phyloP scores from a whole-genome alignment of 2,888 invertebrate species.

The Standfussiana lucernea region DNA sequence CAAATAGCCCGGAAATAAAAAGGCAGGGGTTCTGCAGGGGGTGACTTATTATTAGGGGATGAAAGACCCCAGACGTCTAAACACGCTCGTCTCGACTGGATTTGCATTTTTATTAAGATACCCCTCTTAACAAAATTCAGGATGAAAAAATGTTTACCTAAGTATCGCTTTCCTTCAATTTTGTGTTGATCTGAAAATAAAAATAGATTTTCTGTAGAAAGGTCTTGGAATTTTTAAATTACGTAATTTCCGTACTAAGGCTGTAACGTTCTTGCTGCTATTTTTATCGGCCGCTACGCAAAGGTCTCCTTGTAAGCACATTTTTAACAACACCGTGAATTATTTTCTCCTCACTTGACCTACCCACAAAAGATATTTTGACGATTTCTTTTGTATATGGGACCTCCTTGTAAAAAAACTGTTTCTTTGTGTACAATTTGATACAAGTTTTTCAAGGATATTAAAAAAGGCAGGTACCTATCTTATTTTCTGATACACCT shows the following conservation, averaged over 20 bases:
- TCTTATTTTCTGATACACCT: too few species aligned
- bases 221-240: conserved; percentile 44
- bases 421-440: background rate
- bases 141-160: conserved; percentile 40
- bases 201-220: conserved; percentile 21
- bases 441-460: background rate
- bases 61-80: conserved; percentile 62
- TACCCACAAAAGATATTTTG: background rate
- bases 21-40: conserved; percentile 40
- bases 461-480: background rate
- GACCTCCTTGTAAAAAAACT: background rate
- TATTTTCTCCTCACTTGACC: conserved; percentile 16
- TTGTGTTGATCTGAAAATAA: conserved; percentile 41
- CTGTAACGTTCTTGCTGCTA: conserved; percentile 18
- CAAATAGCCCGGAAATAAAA: conserved; percentile 66
- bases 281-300: conserved; percentile 22
- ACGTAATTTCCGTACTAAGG: conserved; percentile 34
- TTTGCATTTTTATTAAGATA: conserved; percentile 62
- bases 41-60: conserved; percentile 65
- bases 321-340: conserved; percentile 39
- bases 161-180: conserved; percentile 38
- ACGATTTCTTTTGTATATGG: conserved; percentile 12
- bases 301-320: conserved; percentile 9
- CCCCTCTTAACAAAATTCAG: conserved; percentile 44
- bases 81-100: conserved; percentile 55